Conservation (phyloP, 2,113 vertebrate genomes). For the Cariama cristata region DNA sequence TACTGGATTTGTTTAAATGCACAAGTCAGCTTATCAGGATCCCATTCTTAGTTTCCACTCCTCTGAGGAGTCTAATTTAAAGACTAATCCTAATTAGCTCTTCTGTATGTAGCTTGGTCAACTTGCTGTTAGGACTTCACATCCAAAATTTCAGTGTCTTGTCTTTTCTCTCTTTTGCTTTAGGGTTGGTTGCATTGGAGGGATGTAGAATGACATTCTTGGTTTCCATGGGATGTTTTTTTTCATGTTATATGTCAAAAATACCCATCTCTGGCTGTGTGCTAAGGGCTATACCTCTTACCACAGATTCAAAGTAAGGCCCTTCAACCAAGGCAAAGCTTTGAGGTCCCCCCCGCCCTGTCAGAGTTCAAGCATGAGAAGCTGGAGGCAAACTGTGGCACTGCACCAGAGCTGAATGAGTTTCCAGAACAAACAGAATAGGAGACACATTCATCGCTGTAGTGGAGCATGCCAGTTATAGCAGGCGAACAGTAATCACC, state of each 20-base stretch:
- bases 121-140: neutral
- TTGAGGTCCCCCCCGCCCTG: neutral
- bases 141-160: neutral
- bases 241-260: neutral
- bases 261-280: fast-evolving
- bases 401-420: neutral
- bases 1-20: slow-evolving; percentile 46
- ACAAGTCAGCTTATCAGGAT: slow-evolving; percentile 53
- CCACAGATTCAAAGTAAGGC: neutral
- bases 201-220: neutral
- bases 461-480: neutral
- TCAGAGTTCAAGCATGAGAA: neutral
- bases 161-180: neutral
- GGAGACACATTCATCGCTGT: neutral
- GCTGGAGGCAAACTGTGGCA: neutral
- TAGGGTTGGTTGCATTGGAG: neutral
- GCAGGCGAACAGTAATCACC: neutral
- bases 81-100: slow-evolving; percentile 44
- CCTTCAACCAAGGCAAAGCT: neutral
- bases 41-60: slow-evolving; percentile 37
- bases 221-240: neutral
- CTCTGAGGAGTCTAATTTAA: slow-evolving; percentile 45
- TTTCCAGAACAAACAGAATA: neutral
- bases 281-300: neutral
- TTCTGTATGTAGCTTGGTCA: neutral